These are phyloP conservation scores for Drosophila macrospina DNA, from an alignment of 2,888 invertebrate species.

Conservation along the genomic window DNA sequence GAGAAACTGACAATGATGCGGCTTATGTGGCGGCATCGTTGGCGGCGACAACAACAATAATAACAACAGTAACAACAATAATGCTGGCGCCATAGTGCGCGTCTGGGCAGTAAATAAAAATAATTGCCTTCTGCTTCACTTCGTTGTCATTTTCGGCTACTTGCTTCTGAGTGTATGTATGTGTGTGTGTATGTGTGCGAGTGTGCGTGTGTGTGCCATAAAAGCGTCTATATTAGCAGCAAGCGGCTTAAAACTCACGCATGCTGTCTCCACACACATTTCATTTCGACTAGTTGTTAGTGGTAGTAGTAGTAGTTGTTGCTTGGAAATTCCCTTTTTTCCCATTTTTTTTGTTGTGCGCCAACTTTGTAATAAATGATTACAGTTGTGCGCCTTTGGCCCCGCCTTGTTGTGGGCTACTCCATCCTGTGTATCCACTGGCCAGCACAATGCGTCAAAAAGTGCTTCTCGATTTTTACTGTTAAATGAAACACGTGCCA, in stretches of 20 bases:
- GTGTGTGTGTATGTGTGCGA: constrained; percentile 32
- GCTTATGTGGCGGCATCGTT: constrained; percentile 70
- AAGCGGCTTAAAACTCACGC: constrained; percentile 74
- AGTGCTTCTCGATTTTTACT: constrained; percentile 60
- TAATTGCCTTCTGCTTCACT: constrained; percentile 83
- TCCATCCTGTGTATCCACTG: constrained; percentile 46
- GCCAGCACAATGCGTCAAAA: constrained; percentile 60
- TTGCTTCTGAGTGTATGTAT: constrained; percentile 28
- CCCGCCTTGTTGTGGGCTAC: background rate
- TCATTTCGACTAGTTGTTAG: constrained; percentile 11
- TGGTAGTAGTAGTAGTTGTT: constrained; percentile 2
- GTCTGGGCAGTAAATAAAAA: constrained; percentile 84
- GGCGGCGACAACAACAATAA: constrained; percentile 40
- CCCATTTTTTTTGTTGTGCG: constrained; percentile 3
- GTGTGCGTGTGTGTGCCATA: constrained; percentile 55
- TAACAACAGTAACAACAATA: constrained; percentile 75
- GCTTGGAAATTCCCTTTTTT: background rate
- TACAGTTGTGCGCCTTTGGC: constrained; percentile 9
- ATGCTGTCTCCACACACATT: constrained; percentile 25
- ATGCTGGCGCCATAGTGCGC: constrained; percentile 82
- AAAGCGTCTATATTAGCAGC: constrained; percentile 69
- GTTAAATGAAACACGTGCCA: constrained; percentile 82
- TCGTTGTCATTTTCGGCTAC: constrained; percentile 69
- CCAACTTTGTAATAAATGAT: constrained; percentile 29
- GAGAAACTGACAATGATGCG: constrained; percentile 75